Evolutionary conservation across 2,888 invertebrate genomes (phyloP), one percentile per base, ranked within the genome.

Genomic region (Erannis defoliaria): DNA sequence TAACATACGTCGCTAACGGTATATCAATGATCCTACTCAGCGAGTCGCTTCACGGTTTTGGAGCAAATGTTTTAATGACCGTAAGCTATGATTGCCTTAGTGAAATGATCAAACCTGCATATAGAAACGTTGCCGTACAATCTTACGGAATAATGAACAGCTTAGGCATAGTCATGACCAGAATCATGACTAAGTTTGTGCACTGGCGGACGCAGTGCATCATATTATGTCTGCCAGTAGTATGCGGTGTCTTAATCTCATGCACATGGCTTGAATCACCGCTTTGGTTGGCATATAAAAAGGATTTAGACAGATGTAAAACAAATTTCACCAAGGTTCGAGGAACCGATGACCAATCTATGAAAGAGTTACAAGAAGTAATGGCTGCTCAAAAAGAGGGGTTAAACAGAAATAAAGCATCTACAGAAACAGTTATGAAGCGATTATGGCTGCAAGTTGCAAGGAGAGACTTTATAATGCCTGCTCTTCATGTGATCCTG

Each of bases 401-500:
- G 37, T 5, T 16, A 0, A 50, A 3, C 12, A 48, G n/a, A 48
- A 33, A n/a, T 4, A 35, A 19, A 2, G 1, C 23, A n/a, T 4
- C 12, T 9, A 37, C 9, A 1, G 6, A 5, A 8, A 2, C 23
- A 23, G 5, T 23, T 23, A 23, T 23, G 23, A 4, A 5, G 23
- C 23, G n/a, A n/a, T n/a, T n/a, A n/a, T 38, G n/a, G n/a, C 29
- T 1, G 0, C 60, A 31, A 18, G 26, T 68, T 14, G 35, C 33
- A 0, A 53, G 54, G 3, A 57, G 31, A 58, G 64, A 66, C 23
- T 66, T 68, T 12, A 66, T 66, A 18, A 1, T 61, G 14, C 68
- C 68, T 8, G 55, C 59, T 8, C 31, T 64, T 8, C 60, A 68
- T 23, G 62, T 53, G 40, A 66, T 68, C 31, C 33, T 64, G 3